phyloP scores from a whole-genome alignment of 2,113 vertebrate species.

The Halichoeres trimaculatus region DNA sequence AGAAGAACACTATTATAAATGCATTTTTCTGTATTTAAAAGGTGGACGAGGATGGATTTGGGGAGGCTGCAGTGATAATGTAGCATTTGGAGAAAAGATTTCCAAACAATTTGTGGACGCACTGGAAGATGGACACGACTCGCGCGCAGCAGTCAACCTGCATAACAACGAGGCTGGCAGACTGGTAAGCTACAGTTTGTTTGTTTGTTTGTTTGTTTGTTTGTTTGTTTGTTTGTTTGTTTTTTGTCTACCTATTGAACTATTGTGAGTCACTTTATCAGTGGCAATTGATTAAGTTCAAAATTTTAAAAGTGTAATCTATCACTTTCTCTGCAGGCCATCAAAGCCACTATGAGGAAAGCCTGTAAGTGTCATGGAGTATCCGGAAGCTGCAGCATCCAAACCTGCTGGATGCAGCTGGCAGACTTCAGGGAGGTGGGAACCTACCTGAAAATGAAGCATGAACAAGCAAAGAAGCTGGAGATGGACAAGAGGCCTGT shows the following conservation, averaged over 20 bases:
- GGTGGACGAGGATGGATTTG: slow-evolving; percentile 97
- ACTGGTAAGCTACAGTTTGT: slow-evolving; percentile 83
- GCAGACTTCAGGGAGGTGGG: slow-evolving; percentile 92
- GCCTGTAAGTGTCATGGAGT: slow-evolving; percentile 97
- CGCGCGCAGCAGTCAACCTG: slow-evolving; percentile 93
- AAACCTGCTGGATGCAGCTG: slow-evolving; percentile 97
- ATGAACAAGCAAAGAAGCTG: slow-evolving; percentile 90
- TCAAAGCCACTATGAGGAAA: slow-evolving; percentile 90
- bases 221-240: neutral
- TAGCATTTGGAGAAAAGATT: slow-evolving; percentile 94
- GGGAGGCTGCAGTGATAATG: slow-evolving; percentile 98
- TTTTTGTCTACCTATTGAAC: neutral
- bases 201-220: neutral
- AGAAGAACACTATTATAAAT: neutral
- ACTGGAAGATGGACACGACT: slow-evolving; percentile 92
- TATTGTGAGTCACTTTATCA: neutral
- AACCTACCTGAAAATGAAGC: slow-evolving; percentile 91
- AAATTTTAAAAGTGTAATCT: neutral
- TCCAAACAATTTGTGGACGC: slow-evolving; percentile 95
- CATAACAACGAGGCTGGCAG: slow-evolving; percentile 96
- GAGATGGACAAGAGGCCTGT: slow-evolving; percentile 90
- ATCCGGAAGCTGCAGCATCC: slow-evolving; percentile 96
- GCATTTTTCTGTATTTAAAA: slow-evolving; percentile 53
- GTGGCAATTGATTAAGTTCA: neutral
- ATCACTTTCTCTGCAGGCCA: slow-evolving; percentile 79